Evolutionary conservation across 2,888 invertebrate genomes (phyloP).

Genomic region (Stegophylla sp.): DNA sequence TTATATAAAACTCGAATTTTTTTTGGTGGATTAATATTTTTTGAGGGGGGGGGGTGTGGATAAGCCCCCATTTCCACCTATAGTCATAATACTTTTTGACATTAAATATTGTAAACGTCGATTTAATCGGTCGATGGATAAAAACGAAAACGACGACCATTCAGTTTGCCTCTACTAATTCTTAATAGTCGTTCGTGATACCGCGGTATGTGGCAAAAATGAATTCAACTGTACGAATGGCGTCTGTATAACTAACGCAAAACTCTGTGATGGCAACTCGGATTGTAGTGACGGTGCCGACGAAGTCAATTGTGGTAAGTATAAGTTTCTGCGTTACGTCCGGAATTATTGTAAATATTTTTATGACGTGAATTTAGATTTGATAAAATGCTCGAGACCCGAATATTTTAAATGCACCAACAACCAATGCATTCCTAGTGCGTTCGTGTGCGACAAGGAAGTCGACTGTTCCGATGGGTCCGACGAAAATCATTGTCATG

Average conservation of each 20-base stretch:
- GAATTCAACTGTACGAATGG: constrained; percentile 64
- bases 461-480: constrained; percentile 64
- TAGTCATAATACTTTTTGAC: too few species aligned
- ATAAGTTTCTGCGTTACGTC: not conserved
- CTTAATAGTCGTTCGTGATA: constrained; percentile 18
- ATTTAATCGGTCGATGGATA: too few species aligned
- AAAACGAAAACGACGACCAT: too few species aligned
- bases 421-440: constrained; percentile 65
- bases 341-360: not conserved
- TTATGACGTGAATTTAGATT: constrained; percentile 10
- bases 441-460: constrained; percentile 66
- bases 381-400: constrained; percentile 11
- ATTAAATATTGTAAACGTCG: too few species aligned
- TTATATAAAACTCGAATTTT: too few species aligned
- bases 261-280: constrained; percentile 68
- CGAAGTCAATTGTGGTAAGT: constrained; percentile 62
- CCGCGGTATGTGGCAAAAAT: constrained; percentile 10
- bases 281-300: constrained; percentile 71
- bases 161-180: too few species aligned
- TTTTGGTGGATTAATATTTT: too few species aligned
- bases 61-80: too few species aligned
- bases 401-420: constrained; percentile 62
- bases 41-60: too few species aligned
- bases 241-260: constrained; percentile 70
- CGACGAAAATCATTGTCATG: constrained; percentile 67